Evolutionary conservation across 2,797 vertebrate genomes (phyloP).

Genomic region (Trachurus trachurus): DNA sequence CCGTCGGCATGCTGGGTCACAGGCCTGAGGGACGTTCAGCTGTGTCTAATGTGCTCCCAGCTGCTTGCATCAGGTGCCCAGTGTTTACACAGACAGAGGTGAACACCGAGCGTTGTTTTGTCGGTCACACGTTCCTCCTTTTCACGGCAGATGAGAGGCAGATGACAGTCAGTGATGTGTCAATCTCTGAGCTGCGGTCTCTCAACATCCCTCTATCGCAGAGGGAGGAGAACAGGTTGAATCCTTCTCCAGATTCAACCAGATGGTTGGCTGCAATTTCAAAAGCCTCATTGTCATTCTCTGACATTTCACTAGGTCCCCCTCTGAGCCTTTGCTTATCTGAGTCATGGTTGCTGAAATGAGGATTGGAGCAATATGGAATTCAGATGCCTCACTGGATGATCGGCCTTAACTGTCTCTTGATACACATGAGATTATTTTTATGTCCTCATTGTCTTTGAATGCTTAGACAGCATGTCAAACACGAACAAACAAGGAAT

Average conservation of each 20-base stretch:
- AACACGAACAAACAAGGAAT: slow-evolving; percentile 47
- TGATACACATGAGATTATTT: slow-evolving; percentile 33
- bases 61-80: slow-evolving; percentile 32
- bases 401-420: slow-evolving; percentile 52
- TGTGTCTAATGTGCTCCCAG: slow-evolving; percentile 54
- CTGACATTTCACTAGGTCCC: slow-evolving; percentile 67
- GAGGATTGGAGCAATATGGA: slow-evolving; percentile 53
- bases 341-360: slow-evolving; percentile 71
- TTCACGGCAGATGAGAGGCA: slow-evolving; percentile 48
- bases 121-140: slow-evolving; percentile 43
- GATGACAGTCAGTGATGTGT: slow-evolving; percentile 55
- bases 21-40: slow-evolving; percentile 42
- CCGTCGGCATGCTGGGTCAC: slow-evolving; percentile 34
- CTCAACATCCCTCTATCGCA: slow-evolving; percentile 2
- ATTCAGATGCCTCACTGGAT: slow-evolving; percentile 63
- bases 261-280: slow-evolving; percentile 67
- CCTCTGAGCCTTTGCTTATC: slow-evolving; percentile 61
- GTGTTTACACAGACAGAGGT: slow-evolving; percentile 51
- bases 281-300: slow-evolving; percentile 75
- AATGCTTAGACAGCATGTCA: slow-evolving; percentile 37
- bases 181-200: slow-evolving; percentile 38
- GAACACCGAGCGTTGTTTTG: slow-evolving; percentile 25
- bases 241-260: slow-evolving; percentile 60
- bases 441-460: slow-evolving; percentile 46
- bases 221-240: slow-evolving; percentile 43